Conservation (phyloP, 92 coral and sea anemone species). For the Parazoanthus swiftii region DNA sequence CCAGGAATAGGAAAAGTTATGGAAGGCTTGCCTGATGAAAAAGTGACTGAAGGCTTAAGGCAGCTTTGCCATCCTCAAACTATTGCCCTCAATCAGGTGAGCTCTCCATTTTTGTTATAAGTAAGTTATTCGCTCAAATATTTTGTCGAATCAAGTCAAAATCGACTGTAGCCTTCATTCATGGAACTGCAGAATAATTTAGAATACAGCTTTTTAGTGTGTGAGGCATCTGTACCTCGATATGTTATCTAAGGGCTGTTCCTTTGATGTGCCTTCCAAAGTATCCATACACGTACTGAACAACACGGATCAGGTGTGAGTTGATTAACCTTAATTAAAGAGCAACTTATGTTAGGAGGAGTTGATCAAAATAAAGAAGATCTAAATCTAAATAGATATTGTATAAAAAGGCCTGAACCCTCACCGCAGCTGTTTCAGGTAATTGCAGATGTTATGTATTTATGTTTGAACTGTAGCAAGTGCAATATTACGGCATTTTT, state of each 20-base stretch:
- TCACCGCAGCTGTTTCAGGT: too few relatives aligned
- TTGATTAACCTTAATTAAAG: background rate
- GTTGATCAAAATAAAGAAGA: background rate
- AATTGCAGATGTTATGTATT: too few relatives aligned
- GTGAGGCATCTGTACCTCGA: too few relatives aligned
- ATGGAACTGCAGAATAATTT: background rate
- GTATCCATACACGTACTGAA: background rate
- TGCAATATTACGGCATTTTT: too few relatives aligned
- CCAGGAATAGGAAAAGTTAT: slow-evolving; percentile 89
- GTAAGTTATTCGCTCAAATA: background rate
- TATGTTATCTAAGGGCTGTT: too few relatives aligned
- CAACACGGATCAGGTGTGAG: background rate
- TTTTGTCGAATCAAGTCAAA: background rate
- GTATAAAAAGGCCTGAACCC: too few relatives aligned
- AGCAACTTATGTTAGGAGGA: too few relatives aligned
- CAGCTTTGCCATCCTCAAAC: slow-evolving; percentile 77
- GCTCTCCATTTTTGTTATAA: background rate
- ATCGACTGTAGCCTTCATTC: background rate
- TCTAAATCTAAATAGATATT: background rate
- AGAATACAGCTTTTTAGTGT: background rate
- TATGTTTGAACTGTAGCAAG: background rate
- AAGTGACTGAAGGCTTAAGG: slow-evolving; percentile 83
- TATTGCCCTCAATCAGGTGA: slow-evolving; percentile 75
- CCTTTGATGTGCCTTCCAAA: background rate
- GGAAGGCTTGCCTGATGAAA: slow-evolving; percentile 71